A percentile compares a stretch with the other conserved stretches of the same genome.
phyloP scores from a whole-genome alignment of 2,888 invertebrate genomes.

The Drosophila demipolita region DNA sequence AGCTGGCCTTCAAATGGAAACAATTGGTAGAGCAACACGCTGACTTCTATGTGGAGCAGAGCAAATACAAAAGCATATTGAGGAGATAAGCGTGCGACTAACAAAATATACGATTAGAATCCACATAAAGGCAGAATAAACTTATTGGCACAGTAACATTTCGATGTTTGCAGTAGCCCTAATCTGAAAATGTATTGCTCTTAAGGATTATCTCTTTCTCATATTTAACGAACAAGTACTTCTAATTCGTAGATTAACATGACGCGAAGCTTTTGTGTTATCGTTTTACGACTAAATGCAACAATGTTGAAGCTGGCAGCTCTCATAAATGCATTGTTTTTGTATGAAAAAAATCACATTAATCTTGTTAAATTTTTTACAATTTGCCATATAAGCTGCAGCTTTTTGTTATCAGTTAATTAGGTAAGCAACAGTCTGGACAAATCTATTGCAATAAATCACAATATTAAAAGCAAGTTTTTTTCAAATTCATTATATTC shows the following conservation, averaged over 20 bases:
- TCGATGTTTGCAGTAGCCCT: conserved; percentile 16
- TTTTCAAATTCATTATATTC: conserved; percentile 48
- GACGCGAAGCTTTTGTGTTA: conserved; percentile 10
- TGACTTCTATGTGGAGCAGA: conserved; percentile 81
- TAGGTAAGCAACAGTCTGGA: background rate
- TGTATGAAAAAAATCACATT: background rate
- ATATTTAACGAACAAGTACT: conserved; percentile 1
- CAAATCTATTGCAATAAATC: background rate
- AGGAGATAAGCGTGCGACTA: conserved; percentile 70
- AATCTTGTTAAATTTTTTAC: background rate
- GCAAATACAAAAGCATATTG: conserved; percentile 81
- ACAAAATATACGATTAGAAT: conserved; percentile 55
- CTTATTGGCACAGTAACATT: background rate
- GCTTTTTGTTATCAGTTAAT: background rate
- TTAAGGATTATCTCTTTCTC: conserved; percentile 2
- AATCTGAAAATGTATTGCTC: conserved; percentile 13
- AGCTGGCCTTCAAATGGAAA: conserved; percentile 83
- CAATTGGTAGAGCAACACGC: conserved; percentile 77
- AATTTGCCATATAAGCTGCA: background rate
- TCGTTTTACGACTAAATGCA: conserved; percentile 4
- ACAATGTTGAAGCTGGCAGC: background rate
- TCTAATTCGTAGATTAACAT: conserved; percentile 2
- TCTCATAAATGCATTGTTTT: background rate
- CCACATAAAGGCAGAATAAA: conserved; percentile 11
- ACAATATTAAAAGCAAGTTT: background rate